Evolutionary conservation across 1,140 invertebrate species (phyloP).

Genomic region (Parasteatoda tepidariorum): DNA sequence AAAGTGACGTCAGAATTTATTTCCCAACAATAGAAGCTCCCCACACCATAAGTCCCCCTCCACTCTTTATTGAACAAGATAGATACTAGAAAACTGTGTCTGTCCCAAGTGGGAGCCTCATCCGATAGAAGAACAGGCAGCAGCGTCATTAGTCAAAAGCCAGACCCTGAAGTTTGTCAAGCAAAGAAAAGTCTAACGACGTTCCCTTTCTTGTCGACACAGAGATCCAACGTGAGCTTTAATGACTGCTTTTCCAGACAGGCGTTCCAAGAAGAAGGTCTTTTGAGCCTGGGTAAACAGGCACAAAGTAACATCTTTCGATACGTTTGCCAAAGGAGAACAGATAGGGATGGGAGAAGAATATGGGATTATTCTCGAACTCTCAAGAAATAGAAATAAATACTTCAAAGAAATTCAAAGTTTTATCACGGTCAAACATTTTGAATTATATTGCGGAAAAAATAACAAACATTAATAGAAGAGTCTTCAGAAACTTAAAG

Average conservation of each 20-base stretch:
- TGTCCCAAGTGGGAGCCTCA: constrained; percentile 20
- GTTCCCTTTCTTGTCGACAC: constrained; percentile 40
- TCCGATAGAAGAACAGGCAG: background rate
- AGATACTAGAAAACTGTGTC: constrained; percentile 6
- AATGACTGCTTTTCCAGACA: constrained; percentile 30
- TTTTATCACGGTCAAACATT: too few species aligned
- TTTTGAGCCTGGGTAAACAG: constrained; percentile 38
- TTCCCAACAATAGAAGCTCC: constrained; percentile 28
- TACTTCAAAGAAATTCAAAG: too few species aligned
- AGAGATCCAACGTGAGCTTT: constrained; percentile 41
- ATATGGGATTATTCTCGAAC: background rate
- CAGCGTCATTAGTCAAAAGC: constrained; percentile 51
- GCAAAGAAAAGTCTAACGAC: constrained; percentile 55
- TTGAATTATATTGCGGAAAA: too few species aligned
- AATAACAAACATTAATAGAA: too few species aligned
- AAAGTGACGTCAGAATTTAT: background rate
- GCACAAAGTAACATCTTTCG: constrained; percentile 17
- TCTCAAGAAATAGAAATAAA: background rate
- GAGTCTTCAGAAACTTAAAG: too few species aligned
- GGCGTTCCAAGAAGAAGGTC: constrained; percentile 6
- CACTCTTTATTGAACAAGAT: constrained; percentile 35
- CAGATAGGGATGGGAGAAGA: background rate
- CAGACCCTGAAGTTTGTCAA: constrained; percentile 45
- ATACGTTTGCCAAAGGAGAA: constrained; percentile 27
- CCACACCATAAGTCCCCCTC: background rate